phyloP scores from a whole-genome alignment of 2,888 invertebrate genomes.

The Nycteola revayana region DNA sequence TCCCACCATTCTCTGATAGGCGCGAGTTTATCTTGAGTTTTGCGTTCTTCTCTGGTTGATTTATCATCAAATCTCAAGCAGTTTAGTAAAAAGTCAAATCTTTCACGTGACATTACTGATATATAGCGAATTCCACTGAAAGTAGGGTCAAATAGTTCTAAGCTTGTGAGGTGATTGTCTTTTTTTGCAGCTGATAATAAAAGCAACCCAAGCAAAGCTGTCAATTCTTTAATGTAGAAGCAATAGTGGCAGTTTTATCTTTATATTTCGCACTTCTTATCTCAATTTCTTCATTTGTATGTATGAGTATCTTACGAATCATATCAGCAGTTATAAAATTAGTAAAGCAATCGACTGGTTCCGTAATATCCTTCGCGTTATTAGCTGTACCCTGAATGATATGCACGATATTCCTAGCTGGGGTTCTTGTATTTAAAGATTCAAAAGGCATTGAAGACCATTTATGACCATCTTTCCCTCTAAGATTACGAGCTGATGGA shows the following conservation, averaged over 20 bases:
- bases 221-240: not conserved
- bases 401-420: slow-evolving; percentile 11
- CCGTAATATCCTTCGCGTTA: slow-evolving; percentile 8
- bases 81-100: too few relatives aligned
- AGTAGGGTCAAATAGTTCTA: too few relatives aligned
- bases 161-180: too few relatives aligned
- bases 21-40: too few relatives aligned
- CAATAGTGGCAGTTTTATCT: slow-evolving; percentile 10
- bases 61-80: too few relatives aligned
- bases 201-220: too few relatives aligned
- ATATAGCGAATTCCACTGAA: too few relatives aligned
- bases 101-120: too few relatives aligned
- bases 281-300: slow-evolving; percentile 10
- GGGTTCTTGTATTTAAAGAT: slow-evolving; percentile 12
- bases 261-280: slow-evolving; percentile 9
- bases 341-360: slow-evolving; percentile 5
- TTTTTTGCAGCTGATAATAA: too few relatives aligned
- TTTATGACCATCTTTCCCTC: slow-evolving; percentile 17
- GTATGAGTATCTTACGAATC: slow-evolving; percentile 5
- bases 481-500: slow-evolving; percentile 6
- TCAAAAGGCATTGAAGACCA: slow-evolving; percentile 11
- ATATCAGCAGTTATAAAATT: slow-evolving; percentile 4
- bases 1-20: too few relatives aligned
- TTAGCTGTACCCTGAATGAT: slow-evolving; percentile 7
- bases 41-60: too few relatives aligned